Evolutionary conservation across 53 echinoderm and acorn worm species (phyloP), one percentile per base, ranked within the genome.

Genomic region (Actinopyga echinites): DNA sequence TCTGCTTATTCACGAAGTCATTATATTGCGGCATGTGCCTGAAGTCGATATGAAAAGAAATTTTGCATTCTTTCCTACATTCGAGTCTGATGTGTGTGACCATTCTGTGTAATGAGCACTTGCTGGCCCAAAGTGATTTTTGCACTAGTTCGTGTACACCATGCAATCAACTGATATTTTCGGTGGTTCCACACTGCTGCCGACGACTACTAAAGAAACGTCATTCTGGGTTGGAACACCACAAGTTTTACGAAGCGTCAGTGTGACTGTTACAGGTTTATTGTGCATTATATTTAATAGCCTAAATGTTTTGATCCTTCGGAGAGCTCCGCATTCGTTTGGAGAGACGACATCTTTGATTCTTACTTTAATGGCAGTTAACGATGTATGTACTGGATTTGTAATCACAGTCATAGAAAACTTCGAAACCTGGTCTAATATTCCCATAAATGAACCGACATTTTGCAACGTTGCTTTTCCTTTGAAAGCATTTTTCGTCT

Each of bases 381-480:
- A 32, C 32, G 79, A 79, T 33, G 32, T 79, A n/a, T 30, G 58
- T 58, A 22, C 79, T 7, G 79, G 79, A 57, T 21, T 79, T 31
- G n/a, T 37, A 25, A 31, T 79, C 8, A 0, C 57, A 25, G 33
- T 79, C 21, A 33, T 55, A 21, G 79, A 79, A 19, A 79, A 79
- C 35, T 31, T 60, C n/a, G 57, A 58, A 23, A 79, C 23, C 24
- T 34, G 56, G 57, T 57, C 79, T 3, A 19, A 34, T 20, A 79
- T 79, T 31, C 79, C 79, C 20, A 12, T 58, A 23, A 33, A 57
- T 17, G 56, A 4, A 28, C 57, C 79, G 7, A 31, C 40, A 31
- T 79, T 79, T 59, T 79, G 79, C 40, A 36, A 34, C 2, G 20
- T 79, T 57, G 59, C 79, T 12, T 79, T 58, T 36, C 79, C 79